Conservation (phyloP, 2,888 invertebrate genomes). For the Platypus cylindrus region DNA sequence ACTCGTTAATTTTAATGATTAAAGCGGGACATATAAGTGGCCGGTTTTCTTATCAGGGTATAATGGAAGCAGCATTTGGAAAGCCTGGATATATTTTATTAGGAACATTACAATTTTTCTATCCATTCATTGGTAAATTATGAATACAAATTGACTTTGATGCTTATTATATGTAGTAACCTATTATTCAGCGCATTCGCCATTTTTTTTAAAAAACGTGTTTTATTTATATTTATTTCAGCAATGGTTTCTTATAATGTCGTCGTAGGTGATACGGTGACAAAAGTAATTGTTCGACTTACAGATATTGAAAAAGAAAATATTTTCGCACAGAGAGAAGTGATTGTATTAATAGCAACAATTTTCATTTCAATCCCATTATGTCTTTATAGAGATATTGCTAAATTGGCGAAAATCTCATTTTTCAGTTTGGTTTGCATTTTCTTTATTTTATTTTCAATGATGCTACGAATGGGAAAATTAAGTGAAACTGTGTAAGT, state of each 20-base stretch:
- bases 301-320: conserved; percentile 43
- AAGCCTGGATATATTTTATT: conserved; percentile 63
- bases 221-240: conserved; percentile 31
- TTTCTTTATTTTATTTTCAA: conserved; percentile 55
- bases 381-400: conserved; percentile 66
- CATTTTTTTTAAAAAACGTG: too few species aligned
- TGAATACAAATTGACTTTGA: neutral
- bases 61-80: conserved; percentile 73
- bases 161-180: too few species aligned
- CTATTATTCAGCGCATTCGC: too few species aligned
- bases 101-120: conserved; percentile 64
- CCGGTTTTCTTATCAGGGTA: conserved; percentile 61
- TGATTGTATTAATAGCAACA: conserved; percentile 60
- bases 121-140: conserved; percentile 67
- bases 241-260: conserved; percentile 84
- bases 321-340: conserved; percentile 48
- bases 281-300: conserved; percentile 64
- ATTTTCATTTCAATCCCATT: conserved; percentile 63
- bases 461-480: conserved; percentile 46
- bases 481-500: conserved; percentile 53
- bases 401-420: conserved; percentile 54
- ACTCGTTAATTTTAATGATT: conserved; percentile 68
- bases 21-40: conserved; percentile 61
- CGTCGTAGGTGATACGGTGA: conserved; percentile 74
- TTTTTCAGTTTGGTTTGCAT: conserved; percentile 58